phyloP scores from a whole-genome alignment of 2,888 invertebrate genomes.

The Anorthoa munda region DNA sequence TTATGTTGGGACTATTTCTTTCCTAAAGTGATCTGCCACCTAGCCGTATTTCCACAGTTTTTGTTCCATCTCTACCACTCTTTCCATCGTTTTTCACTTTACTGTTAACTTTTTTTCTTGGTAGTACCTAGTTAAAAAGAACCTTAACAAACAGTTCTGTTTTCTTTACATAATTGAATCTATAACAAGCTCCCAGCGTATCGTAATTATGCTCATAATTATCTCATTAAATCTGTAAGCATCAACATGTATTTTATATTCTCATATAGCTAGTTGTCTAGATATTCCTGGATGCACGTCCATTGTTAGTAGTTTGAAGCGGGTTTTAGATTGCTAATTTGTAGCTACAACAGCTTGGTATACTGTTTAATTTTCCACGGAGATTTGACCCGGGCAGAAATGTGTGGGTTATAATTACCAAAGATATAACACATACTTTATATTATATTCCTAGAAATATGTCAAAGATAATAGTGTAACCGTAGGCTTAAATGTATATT shows the following conservation, averaged over 20 bases:
- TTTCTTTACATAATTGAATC: slow-evolving; percentile 8
- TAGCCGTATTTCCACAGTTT: neutral
- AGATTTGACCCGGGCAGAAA: slow-evolving; percentile 23
- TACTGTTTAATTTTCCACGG: slow-evolving; percentile 52
- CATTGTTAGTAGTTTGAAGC: slow-evolving; percentile 51
- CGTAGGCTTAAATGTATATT: neutral
- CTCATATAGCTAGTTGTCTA: slow-evolving; percentile 17
- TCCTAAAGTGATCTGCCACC: neutral
- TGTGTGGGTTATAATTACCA: neutral
- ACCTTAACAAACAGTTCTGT: neutral
- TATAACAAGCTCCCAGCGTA: neutral
- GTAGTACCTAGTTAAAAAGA: slow-evolving; percentile 7
- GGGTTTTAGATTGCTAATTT: slow-evolving; percentile 61
- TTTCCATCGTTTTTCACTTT: neutral
- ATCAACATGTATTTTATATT: slow-evolving; percentile 36
- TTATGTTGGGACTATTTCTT: slow-evolving; percentile 17
- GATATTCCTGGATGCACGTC: slow-evolving; percentile 42
- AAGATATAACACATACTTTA: neutral
- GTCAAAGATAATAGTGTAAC: no score
- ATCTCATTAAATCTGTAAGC: slow-evolving; percentile 15
- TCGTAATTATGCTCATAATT: slow-evolving; percentile 8
- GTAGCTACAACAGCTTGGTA: slow-evolving; percentile 44
- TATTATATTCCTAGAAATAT: neutral
- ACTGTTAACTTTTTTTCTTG: neutral
- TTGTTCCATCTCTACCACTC: neutral